Conservation (phyloP, 2,888 invertebrate genomes). For the Platerodrilus igneus region DNA sequence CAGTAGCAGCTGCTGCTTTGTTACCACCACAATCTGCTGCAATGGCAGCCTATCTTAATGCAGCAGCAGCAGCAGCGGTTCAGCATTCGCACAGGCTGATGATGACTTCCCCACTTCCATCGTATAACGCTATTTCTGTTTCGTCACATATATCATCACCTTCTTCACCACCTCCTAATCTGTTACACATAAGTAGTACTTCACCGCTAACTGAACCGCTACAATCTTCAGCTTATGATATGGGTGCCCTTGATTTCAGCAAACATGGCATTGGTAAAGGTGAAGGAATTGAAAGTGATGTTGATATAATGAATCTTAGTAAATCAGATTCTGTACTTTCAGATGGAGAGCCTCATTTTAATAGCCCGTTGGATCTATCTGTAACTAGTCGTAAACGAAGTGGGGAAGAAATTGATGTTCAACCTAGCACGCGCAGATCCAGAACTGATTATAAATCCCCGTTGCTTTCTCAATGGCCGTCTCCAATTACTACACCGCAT, state of each 20-base stretch:
- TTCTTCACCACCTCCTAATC: conserved; percentile 53
- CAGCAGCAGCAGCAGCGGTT: conserved; percentile 62
- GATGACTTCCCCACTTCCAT: conserved; percentile 58
- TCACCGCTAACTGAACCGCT: conserved; percentile 54
- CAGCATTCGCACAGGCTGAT: conserved; percentile 71
- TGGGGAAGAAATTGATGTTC: conserved; percentile 55
- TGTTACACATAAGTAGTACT: conserved; percentile 39
- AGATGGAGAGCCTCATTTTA: conserved; percentile 51
- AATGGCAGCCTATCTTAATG: conserved; percentile 75
- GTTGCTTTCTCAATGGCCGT: conserved; percentile 69
- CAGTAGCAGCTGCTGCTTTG: conserved; percentile 59
- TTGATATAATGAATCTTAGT: conserved; percentile 67
- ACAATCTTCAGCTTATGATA: conserved; percentile 48
- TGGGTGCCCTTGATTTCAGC: conserved; percentile 76
- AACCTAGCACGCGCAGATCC: conserved; percentile 63
- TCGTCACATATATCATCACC: conserved; percentile 71
- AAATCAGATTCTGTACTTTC: conserved; percentile 61
- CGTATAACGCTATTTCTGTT: conserved; percentile 50
- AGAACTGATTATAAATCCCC: conserved; percentile 66
- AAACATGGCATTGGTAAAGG: conserved; percentile 51
- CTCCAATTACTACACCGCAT: conserved; percentile 69
- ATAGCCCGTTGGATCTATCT: conserved; percentile 76
- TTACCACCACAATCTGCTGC: conserved; percentile 77
- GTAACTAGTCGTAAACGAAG: conserved; percentile 67
- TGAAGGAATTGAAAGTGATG: conserved; percentile 52